These are phyloP conservation scores for Menidia menidia DNA, from an alignment of 2,797 vertebrate species.

Conservation along the genomic window DNA sequence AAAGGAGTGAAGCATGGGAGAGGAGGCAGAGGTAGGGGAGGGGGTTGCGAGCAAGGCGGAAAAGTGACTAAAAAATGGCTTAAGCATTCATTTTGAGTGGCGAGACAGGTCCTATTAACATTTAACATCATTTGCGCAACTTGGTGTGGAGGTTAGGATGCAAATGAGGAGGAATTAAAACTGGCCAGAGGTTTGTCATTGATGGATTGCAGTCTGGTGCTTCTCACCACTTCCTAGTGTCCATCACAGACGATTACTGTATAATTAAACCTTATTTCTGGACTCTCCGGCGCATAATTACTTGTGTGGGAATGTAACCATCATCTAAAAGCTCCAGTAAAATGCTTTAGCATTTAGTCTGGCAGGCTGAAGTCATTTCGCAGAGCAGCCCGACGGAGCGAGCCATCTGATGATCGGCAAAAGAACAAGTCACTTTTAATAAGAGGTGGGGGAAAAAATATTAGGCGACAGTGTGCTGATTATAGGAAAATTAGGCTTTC, in stretches of 20 bases:
- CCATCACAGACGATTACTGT: constrained; percentile 99
- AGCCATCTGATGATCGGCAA: constrained; percentile 95
- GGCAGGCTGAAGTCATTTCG: constrained; percentile 89
- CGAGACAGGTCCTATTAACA: constrained; percentile 99
- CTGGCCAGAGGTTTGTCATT: constrained; percentile 99
- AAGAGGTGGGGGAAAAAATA: constrained; percentile 95
- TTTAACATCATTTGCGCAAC: constrained; percentile 99
- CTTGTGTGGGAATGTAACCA: constrained; percentile 99
- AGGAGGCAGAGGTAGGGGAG: not conserved
- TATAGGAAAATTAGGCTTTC: constrained; percentile 99
- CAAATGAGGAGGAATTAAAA: constrained; percentile 99
- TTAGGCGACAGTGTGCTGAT: constrained; percentile 99
- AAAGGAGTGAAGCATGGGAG: constrained; percentile 10
- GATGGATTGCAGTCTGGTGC: constrained; percentile 99
- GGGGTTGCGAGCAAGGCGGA: constrained; percentile 51
- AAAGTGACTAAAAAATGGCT: constrained; percentile 95
- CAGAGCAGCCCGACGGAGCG: constrained; percentile 91
- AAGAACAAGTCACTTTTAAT: constrained; percentile 99
- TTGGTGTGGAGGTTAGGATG: constrained; percentile 99
- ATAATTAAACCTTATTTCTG: constrained; percentile 99
- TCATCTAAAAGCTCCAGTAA: constrained; percentile 98
- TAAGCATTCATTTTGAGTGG: constrained; percentile 99
- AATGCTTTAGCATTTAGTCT: constrained; percentile 98
- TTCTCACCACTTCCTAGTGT: constrained; percentile 99
- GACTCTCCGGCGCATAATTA: constrained; percentile 99